Evolutionary conservation across 2,797 vertebrate species (phyloP), one percentile per base, ranked within the genome.

Genomic region (Tauraco hartlaubi): DNA sequence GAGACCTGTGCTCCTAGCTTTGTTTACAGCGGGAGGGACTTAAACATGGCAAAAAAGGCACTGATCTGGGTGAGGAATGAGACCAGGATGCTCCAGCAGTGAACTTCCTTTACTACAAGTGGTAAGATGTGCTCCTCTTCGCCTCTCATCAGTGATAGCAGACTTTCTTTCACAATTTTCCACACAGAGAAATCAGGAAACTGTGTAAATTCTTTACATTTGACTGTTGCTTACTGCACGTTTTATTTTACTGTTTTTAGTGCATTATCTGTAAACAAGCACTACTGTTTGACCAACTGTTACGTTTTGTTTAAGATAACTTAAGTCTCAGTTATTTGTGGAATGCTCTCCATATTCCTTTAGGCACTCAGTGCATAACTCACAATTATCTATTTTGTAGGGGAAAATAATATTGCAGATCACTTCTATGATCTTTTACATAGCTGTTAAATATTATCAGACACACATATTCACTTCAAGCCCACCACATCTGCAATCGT

Each of bases 251-350:
- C 66, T 71, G n/a, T 0, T 76, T 90, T 79, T 56, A 84, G 54
- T 54, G 15, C 28, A 16, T 61, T 88, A 61, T 79, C 29, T 5
- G 25, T 87, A 96, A 93, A 94, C 67, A 79, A 76, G 46, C 63
- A 63, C 66, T 96, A 77, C 81, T 66, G 41, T 82, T 92, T 89
- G 77, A 54, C 75, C 72, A 81, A 67, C 55, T 55, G n/a, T 54
- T 76, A 20, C n/a, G 15, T 54, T 94, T 95, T 94, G 54, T 92
- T 71, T 95, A 76, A 92, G 59, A 31, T 64, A 94, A 77, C 41
- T 95, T 77, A 92, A 89, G 71, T 82, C 80, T 87, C 83, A 90
- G 74, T 82, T 95, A 96, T 95, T 84, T 94, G 64, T 75, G 92
- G 94, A 96, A 95, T 95, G 80, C 44, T 89, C 23, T 35, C 44